Percentiles rank a stretch among this genome's conserved stretches.
Evolutionary conservation across 2,797 vertebrate species (phyloP).

Genomic region (Apodemus agrarius): DNA sequence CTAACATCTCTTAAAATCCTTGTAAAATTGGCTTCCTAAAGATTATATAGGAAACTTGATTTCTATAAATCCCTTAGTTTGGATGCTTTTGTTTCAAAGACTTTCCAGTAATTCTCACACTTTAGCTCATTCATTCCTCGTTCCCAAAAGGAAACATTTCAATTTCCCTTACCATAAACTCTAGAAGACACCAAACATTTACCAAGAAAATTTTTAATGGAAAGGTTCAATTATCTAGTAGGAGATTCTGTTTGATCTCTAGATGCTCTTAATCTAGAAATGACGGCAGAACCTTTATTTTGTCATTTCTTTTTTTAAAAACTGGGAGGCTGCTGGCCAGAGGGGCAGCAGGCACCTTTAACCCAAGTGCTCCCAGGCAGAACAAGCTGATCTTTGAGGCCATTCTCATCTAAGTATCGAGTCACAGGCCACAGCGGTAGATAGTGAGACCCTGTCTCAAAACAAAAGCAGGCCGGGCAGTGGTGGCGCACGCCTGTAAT

Average conservation of each 20-base stretch:
- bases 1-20: constrained; percentile 9
- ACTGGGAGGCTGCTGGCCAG: too few relatives aligned
- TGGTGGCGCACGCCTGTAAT: too few relatives aligned
- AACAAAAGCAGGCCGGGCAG: not conserved
- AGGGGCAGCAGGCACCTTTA: not conserved
- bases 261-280: constrained; percentile 26
- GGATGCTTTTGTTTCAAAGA: constrained; percentile 40
- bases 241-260: not conserved
- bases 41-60: not conserved
- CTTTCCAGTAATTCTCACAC: not conserved
- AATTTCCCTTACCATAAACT: not conserved
- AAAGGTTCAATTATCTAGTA: not conserved
- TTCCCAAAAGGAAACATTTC: constrained; percentile 12
- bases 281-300: constrained; percentile 28
- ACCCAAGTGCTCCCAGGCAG: not conserved
- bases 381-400: not conserved
- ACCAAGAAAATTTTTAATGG: not conserved
- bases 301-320: not conserved
- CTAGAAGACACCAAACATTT: not conserved
- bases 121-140: constrained; percentile 17
- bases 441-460: not conserved
- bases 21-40: constrained; percentile 4
- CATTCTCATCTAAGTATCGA: not conserved
- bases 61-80: not conserved
- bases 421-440: not conserved